Evolutionary conservation across 2,888 invertebrate genomes (phyloP).

Genomic region (Meliscaeva auricollis): DNA sequence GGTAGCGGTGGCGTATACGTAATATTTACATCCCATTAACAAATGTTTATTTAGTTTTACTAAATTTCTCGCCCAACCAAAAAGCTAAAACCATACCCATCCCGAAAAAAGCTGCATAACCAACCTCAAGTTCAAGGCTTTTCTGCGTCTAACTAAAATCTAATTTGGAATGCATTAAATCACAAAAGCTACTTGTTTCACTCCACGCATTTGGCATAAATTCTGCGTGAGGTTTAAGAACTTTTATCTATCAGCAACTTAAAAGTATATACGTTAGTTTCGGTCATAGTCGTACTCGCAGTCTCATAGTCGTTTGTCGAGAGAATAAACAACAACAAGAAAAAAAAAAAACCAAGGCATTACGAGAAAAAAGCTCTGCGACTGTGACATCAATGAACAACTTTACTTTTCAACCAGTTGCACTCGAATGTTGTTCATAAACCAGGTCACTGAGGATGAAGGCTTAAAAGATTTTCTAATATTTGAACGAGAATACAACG

Average conservation of each 20-base stretch:
- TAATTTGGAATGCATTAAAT: constrained; percentile 19
- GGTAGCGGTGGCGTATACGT: constrained; percentile 62
- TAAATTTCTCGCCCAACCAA: neutral
- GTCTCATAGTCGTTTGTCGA: neutral
- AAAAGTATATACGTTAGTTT: constrained; percentile 25
- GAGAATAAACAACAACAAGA: constrained; percentile 16
- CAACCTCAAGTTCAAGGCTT: constrained; percentile 61
- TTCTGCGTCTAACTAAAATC: constrained; percentile 37
- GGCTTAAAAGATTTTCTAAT: neutral
- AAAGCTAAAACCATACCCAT: constrained; percentile 7
- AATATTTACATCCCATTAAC: constrained; percentile 63
- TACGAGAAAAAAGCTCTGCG: constrained; percentile 55
- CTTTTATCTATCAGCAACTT: constrained; percentile 34
- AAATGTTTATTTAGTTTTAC: constrained; percentile 44
- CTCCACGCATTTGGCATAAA: constrained; percentile 49
- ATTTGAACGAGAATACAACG: neutral
- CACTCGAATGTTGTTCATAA: neutral
- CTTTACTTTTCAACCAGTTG: constrained; percentile 60
- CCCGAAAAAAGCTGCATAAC: constrained; percentile 7
- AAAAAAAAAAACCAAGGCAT: constrained; percentile 29
- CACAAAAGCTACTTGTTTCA: neutral
- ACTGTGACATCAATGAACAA: constrained; percentile 43
- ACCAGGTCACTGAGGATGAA: constrained; percentile 2
- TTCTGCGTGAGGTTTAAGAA: constrained; percentile 53
- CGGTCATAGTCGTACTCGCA: neutral